Base-by-base conservation (phyloP, 1,140 invertebrate species). In the Drosophila truncata region DNA sequence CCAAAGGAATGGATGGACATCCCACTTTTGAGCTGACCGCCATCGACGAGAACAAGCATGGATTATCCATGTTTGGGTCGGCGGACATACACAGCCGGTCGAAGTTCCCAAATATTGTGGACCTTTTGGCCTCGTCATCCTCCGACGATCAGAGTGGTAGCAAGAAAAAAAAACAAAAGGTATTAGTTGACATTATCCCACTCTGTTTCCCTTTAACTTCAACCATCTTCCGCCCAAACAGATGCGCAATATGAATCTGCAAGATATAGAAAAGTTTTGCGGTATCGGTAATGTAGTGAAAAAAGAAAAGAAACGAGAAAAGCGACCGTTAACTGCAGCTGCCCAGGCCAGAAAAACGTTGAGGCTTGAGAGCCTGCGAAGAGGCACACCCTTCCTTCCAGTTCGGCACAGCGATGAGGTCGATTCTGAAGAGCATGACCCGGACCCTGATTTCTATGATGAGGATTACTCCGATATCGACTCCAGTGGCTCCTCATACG, bases 191-290 rank as follows among this genome's bases (percentile, higher is more conserved):
- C 4, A 2, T 27, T 25, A 16, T 42, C 13, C 20, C 14, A 0
- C 1, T 47, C 4, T 9, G 1, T 13, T 31, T 35, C 10, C 11
- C 4, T 59, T 39, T 1, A 37, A 23, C 42, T 44, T 6, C 10
- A 44, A 3, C 2, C 13, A 1, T 11, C 5, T 25, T 8, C 11
- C 5, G 4, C 4, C 9, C 10, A 20, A 4, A 6, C 47, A 84
- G 82, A 65, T 86, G 60, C 82, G 82, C 20, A 72, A 82, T 41
- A 76, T 76, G 50, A 69, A 65, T 10, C 52, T 86, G 5, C 11
- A 54, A 0, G 70, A 70, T 29, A 84, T 84, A 2, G 67, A 82
- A 27, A 46, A 50, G 4, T 14, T 57, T 11, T 84, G 72, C 8
- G 39, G 35, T 16, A 35, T 50, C 31, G 35, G 14, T 4, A 20